A percentile compares a stretch with the other conserved stretches of the same genome.
These are phyloP conservation scores for Acanthosoma haemorrhoidale DNA, from an alignment of 2,888 invertebrate species.

Conservation along the genomic window DNA sequence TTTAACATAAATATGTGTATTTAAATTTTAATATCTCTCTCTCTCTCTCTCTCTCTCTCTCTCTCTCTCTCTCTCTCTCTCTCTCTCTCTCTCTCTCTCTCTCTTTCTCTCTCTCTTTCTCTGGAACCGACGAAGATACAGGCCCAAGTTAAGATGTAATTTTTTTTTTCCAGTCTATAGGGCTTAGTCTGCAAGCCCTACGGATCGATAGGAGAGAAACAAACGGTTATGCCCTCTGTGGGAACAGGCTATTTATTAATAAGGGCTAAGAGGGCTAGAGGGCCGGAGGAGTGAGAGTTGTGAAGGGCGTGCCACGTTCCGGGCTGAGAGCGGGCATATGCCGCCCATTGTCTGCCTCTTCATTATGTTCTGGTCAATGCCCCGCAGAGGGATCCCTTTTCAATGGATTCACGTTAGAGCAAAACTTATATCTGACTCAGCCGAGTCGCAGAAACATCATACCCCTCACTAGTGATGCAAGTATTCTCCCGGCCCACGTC, in stretches of 20 bases:
- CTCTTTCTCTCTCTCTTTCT: no score
- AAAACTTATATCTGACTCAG: slow-evolving; percentile 19
- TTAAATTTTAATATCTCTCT: no score
- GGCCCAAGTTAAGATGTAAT: no score
- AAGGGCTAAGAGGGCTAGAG: no score
- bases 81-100: no score
- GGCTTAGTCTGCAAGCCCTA: no score
- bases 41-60: no score
- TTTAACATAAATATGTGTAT: no score
- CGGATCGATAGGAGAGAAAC: slow-evolving; percentile 9
- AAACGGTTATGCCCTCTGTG: slow-evolving; percentile 17
- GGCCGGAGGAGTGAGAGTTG: no score
- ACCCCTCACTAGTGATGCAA: not conserved
- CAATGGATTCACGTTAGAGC: slow-evolving; percentile 9
- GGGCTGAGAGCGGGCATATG: slow-evolving; percentile 16
- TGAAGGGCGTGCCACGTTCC: slow-evolving; percentile 9
- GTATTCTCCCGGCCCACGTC: not conserved
- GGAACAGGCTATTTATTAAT: slow-evolving; percentile 28
- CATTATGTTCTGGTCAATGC: slow-evolving; percentile 25
- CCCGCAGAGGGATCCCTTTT: slow-evolving; percentile 24
- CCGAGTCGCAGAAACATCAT: not conserved
- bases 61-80: no score
- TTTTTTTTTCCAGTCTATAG: no score
- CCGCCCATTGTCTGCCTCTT: slow-evolving; percentile 2
- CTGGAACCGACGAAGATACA: no score